phyloP scores from a whole-genome alignment of 1,140 invertebrate species.

The Heliconius hermathena region DNA sequence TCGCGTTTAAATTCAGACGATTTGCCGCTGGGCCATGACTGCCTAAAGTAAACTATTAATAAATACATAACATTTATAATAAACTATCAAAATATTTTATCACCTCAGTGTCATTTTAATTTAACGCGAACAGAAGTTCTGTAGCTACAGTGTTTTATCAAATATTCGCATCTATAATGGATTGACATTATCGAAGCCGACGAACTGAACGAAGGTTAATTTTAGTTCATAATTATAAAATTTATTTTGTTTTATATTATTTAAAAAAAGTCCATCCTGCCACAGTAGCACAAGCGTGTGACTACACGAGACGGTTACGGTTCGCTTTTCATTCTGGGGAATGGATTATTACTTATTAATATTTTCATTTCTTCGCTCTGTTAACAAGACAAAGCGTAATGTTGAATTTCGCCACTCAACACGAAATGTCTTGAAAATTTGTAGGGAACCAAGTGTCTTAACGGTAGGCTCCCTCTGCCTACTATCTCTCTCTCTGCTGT shows the following conservation, averaged over 20 bases:
- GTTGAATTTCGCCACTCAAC: no score
- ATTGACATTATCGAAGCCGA: neutral
- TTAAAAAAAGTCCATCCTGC: no score
- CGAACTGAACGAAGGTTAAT: neutral
- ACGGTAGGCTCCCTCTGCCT: no score
- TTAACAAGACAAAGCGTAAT: no score
- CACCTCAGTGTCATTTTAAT: neutral
- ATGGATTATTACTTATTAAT: no score
- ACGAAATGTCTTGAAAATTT: no score
- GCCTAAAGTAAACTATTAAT: neutral
- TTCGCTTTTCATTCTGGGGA: no score
- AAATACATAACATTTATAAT: neutral
- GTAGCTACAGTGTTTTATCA: neutral
- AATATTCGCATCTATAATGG: constrained; percentile 8
- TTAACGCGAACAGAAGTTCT: neutral
- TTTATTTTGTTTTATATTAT: neutral
- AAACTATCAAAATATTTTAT: neutral
- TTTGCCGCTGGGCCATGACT: neutral
- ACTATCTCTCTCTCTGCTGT: no score
- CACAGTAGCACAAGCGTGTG: no score
- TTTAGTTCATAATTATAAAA: neutral
- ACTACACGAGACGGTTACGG: no score
- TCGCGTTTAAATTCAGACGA: neutral
- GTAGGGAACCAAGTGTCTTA: no score
- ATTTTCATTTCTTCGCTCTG: no score